phyloP scores from a whole-genome alignment of 2,888 invertebrate genomes.

The Deilephila elpenor region DNA sequence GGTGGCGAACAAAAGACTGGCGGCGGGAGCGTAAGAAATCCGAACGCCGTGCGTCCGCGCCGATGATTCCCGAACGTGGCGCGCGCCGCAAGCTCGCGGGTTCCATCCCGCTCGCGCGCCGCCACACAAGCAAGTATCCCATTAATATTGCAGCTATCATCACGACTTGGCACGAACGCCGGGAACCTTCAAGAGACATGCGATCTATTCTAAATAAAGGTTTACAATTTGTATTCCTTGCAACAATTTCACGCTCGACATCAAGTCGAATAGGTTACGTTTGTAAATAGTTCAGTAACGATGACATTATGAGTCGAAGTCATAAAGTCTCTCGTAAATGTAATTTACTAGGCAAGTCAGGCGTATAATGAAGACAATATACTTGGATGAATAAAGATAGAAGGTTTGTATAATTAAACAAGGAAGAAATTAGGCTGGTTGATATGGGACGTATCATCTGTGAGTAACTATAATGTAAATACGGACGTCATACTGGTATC shows the following conservation, averaged over 20 bases:
- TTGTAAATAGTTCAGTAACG: slow-evolving; percentile 14
- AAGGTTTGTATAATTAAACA: background rate
- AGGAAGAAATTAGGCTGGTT: background rate
- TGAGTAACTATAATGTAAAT: too few relatives aligned
- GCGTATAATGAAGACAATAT: background rate
- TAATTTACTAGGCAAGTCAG: slow-evolving; percentile 5
- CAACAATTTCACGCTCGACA: slow-evolving; percentile 20
- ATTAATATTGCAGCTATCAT: slow-evolving; percentile 12
- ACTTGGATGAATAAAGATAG: background rate
- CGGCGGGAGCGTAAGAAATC: too few relatives aligned
- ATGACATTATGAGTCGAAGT: slow-evolving; percentile 7
- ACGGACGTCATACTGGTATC: too few relatives aligned
- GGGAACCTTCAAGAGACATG: background rate
- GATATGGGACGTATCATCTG: background rate
- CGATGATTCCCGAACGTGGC: too few relatives aligned
- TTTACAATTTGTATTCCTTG: slow-evolving; percentile 23
- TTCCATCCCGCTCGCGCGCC: too few relatives aligned
- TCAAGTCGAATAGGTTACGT: slow-evolving; percentile 16
- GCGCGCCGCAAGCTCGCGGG: too few relatives aligned
- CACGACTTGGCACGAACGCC: slow-evolving; percentile 19
- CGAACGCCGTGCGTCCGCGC: too few relatives aligned
- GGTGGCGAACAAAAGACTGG: too few relatives aligned
- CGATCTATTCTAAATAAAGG: slow-evolving; percentile 18
- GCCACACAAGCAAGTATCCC: background rate
- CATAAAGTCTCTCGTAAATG: background rate